Evolutionary conservation across 1,140 invertebrate species (phyloP).

Genomic region (Notospermus geniculatus): DNA sequence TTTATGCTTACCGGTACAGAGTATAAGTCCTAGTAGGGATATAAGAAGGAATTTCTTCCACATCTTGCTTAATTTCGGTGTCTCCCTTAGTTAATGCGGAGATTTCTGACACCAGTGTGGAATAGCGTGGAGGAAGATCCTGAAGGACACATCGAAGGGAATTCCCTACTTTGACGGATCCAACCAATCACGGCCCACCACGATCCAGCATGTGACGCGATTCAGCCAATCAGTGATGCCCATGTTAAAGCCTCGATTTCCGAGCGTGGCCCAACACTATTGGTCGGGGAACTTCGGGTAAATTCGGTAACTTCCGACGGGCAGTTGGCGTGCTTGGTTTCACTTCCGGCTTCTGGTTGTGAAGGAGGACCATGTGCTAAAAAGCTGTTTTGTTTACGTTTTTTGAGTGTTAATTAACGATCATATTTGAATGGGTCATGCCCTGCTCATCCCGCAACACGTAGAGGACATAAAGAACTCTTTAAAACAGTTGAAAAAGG

Average conservation of each 20-base stretch:
- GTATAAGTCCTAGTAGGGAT: constrained; percentile 12
- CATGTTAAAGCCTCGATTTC: constrained; percentile 4
- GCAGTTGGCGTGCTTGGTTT: too few relatives aligned
- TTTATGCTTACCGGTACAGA: constrained; percentile 13
- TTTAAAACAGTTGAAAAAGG: too few relatives aligned
- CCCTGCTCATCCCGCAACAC: too few relatives aligned
- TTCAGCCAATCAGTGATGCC: not conserved
- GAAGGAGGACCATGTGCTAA: too few relatives aligned
- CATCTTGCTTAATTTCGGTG: constrained; percentile 9
- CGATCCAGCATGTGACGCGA: not conserved
- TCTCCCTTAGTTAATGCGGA: not conserved
- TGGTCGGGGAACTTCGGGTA: not conserved
- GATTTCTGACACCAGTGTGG: too few relatives aligned
- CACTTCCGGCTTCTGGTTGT: too few relatives aligned
- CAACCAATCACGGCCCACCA: constrained; percentile 16
- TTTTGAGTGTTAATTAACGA: too few relatives aligned
- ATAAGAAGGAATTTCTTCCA: constrained; percentile 12
- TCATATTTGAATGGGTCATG: too few relatives aligned
- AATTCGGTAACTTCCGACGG: constrained; percentile 3
- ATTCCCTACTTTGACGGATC: constrained; percentile 9
- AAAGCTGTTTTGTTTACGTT: too few relatives aligned
- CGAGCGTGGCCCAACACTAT: constrained; percentile 9
- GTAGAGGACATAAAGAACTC: too few relatives aligned
- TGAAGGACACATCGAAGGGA: constrained; percentile 9
- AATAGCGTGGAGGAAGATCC: constrained; percentile 1